Base-by-base conservation (phyloP, 1,140 invertebrate species). In the Lycorma delicatula region DNA sequence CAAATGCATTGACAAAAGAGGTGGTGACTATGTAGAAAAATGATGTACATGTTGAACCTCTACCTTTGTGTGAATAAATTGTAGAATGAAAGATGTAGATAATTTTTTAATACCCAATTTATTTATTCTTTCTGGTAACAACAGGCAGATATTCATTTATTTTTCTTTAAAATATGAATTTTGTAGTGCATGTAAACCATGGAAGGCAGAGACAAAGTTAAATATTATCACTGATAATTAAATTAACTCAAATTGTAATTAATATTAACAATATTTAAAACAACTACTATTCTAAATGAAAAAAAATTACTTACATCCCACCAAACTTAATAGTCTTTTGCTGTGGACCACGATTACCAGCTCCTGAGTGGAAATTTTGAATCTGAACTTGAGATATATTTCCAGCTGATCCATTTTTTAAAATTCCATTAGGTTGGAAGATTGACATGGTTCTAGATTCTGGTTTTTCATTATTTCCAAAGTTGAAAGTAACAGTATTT, bases 281-380 rank as follows among this genome's bases (percentile, higher is more conserved):
- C 2, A n/a, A 3, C 7, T 3, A 13, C 36, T 38, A 38, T 13
- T 38, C 36, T 18, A 3, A 38, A 38, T 38, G 7, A n/a, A 18
- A n/a, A 38, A 13, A 38, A 13, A 38, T 20, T 49, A 56, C 56
- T 56, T 59, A 62, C 57, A 59, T 63, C 44, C 58, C 58, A 36
- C 58, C 61, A 56, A 63, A 63, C 28, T 63, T 63, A 16, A 63
- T 63, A 26, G 49, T 54, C 51, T 63, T 63, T n/a, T 54, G 59
- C 9, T 27, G 36, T 4, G 51, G 26, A 29, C 18, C 18, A 20
- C 41, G 41, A 20, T 23, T 41, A 31, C 59, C 59, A 16, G 52
- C 53, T 2, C 9, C 16, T 9, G 46, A 22, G 18, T 34, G 48
- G 34, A 52, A 20, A 20, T 56, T 18, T n/a, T 60, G 54, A 3